A percentile compares a stretch with the other conserved stretches of the same genome.
Evolutionary conservation across 2,113 vertebrate species (phyloP).

Genomic region (Telmatochromis brachygnathus): DNA sequence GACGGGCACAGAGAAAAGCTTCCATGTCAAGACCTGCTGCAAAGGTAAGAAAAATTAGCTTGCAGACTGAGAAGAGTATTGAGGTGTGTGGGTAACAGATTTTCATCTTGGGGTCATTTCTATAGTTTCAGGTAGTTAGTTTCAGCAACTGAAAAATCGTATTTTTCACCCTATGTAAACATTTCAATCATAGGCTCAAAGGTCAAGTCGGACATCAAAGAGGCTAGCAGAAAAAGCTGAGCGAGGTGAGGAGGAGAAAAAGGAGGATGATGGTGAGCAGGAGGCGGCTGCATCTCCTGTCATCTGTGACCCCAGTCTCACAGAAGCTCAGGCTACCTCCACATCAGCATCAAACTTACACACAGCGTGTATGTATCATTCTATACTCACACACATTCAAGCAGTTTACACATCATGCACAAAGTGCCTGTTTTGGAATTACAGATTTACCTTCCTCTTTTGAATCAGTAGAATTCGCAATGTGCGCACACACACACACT

Average conservation of each 20-base stretch:
- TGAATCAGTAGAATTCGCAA: background rate
- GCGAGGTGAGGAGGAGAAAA: conserved; percentile 50
- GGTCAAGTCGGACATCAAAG: conserved; percentile 26
- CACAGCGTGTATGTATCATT: conserved; percentile 92
- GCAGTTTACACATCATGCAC: conserved; percentile 5
- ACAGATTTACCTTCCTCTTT: background rate
- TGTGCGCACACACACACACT: background rate
- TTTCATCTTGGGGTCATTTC: background rate
- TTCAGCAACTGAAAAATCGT: background rate
- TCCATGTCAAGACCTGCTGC: conserved; percentile 54
- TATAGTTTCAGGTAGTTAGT: background rate
- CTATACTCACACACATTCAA: conserved; percentile 69
- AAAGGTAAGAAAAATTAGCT: conserved; percentile 70
- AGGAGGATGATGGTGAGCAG: conserved; percentile 35
- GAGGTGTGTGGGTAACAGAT: background rate
- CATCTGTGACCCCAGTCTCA: conserved; percentile 87
- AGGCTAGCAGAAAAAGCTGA: conserved; percentile 67
- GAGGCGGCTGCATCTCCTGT: conserved; percentile 64
- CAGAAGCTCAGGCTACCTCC: conserved; percentile 81
- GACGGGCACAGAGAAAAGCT: conserved; percentile 65
- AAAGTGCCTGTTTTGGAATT: background rate
- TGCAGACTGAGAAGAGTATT: background rate
- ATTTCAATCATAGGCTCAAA: conserved; percentile 47
- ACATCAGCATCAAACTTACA: conserved; percentile 79
- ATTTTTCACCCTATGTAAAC: background rate